Conservation (phyloP, 2,797 vertebrate genomes). For the Myripristis jacobus region DNA sequence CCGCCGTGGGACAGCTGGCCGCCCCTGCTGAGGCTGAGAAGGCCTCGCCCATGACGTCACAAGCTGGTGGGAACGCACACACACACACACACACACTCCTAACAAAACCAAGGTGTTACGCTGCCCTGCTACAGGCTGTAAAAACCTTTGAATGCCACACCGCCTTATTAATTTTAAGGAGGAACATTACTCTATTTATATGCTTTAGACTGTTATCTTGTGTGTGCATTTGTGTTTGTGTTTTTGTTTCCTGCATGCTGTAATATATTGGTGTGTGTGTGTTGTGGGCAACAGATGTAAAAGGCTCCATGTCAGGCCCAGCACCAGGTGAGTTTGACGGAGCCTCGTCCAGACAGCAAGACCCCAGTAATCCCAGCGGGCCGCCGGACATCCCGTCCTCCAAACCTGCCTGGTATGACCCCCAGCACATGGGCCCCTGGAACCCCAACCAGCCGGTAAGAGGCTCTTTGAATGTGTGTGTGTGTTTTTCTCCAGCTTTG, state of each 20-base stretch:
- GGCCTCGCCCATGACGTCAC: constrained; percentile 62
- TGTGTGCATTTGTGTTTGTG: background rate
- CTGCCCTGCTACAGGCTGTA: no score
- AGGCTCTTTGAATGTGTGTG: background rate
- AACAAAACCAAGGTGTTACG: background rate
- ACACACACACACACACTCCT: background rate
- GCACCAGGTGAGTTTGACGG: constrained; percentile 89
- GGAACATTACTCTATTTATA: no score
- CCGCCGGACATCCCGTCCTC: constrained; percentile 89
- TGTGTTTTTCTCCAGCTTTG: no score
- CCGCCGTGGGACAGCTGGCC: constrained; percentile 69
- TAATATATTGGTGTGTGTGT: background rate
- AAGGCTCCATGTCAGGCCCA: constrained; percentile 86
- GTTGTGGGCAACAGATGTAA: constrained; percentile 85
- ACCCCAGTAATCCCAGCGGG: constrained; percentile 84
- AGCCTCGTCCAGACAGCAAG: constrained; percentile 81
- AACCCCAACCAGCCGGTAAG: constrained; percentile 91
- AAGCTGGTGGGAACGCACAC: constrained; percentile 79
- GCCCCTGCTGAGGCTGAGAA: constrained; percentile 73
- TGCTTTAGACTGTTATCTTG: no score
- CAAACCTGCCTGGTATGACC: constrained; percentile 94
- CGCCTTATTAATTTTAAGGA: no score
- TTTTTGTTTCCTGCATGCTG: background rate
- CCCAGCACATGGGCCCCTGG: constrained; percentile 92
- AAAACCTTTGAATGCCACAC: no score